These are phyloP conservation scores for Ametastegia equiseti DNA, from an alignment of 2,888 invertebrate genomes.

Conservation along the genomic window DNA sequence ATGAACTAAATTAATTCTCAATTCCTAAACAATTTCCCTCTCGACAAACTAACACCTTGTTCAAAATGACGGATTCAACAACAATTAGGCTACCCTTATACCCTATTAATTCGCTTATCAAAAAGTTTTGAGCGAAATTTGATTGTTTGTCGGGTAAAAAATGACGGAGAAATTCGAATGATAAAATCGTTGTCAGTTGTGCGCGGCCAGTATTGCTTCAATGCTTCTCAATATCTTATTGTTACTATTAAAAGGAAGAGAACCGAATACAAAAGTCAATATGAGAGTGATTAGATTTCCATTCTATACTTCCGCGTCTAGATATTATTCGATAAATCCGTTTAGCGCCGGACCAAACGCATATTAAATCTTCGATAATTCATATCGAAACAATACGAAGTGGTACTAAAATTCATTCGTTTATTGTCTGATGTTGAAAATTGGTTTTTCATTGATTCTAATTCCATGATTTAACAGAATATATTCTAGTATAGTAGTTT, in stretches of 20 bases:
- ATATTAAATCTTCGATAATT: constrained; percentile 19
- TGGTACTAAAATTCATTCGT: constrained; percentile 34
- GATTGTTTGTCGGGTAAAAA: constrained; percentile 69
- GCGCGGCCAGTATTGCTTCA: constrained; percentile 69
- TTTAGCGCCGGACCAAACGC: neutral
- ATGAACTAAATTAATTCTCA: constrained; percentile 60
- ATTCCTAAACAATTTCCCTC: constrained; percentile 57
- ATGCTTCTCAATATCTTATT: constrained; percentile 57
- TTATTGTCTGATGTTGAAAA: constrained; percentile 43
- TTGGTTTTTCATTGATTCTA: constrained; percentile 8
- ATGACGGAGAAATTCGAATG: constrained; percentile 64
- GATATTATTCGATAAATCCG: neutral
- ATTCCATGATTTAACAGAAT: constrained; percentile 28
- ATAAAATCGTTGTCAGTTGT: constrained; percentile 70
- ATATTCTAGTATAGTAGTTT: neutral
- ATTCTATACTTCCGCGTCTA: neutral
- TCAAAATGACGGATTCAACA: constrained; percentile 54
- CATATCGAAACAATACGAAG: constrained; percentile 15
- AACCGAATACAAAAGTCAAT: constrained; percentile 40
- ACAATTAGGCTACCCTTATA: constrained; percentile 64
- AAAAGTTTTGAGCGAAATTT: constrained; percentile 71
- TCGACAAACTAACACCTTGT: constrained; percentile 36
- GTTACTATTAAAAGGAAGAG: constrained; percentile 36
- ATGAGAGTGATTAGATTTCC: constrained; percentile 33
- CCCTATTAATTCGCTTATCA: constrained; percentile 65